Evolutionary conservation across 2,113 vertebrate genomes (phyloP).

Genomic region (Octodon degus): DNA sequence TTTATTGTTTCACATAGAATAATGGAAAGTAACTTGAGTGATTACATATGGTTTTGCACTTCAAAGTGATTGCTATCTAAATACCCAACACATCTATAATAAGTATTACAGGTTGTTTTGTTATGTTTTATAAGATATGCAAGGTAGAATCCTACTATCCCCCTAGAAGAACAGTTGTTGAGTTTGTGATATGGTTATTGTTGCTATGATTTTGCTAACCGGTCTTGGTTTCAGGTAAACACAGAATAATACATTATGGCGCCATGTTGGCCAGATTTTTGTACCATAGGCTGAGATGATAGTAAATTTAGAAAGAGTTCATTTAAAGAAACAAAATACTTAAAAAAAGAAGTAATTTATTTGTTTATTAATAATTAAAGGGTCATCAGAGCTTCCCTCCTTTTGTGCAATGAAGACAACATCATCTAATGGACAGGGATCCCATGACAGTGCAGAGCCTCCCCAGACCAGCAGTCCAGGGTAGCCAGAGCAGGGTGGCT

Average conservation of each 20-base stretch:
- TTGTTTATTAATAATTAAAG: neutral
- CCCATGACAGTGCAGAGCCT: too few relatives aligned
- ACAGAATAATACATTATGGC: neutral
- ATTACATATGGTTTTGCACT: neutral
- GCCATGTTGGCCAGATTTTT: neutral
- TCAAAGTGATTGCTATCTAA: neutral
- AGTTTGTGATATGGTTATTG: neutral
- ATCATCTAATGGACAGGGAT: fast-evolving
- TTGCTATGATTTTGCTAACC: neutral
- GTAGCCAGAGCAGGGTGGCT: neutral
- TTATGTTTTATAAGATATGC: neutral
- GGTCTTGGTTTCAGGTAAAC: neutral
- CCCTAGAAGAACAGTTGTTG: neutral
- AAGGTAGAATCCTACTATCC: neutral
- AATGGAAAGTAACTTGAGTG: neutral
- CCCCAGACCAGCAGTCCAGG: neutral
- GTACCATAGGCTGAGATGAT: neutral
- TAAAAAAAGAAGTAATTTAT: neutral
- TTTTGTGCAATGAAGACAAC: neutral
- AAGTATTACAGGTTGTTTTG: neutral
- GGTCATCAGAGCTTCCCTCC: neutral
- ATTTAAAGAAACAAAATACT: neutral
- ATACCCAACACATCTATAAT: neutral
- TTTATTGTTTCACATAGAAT: neutral
- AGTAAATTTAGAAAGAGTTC: neutral